Percentiles rank a stretch among this genome's conserved stretches.
Evolutionary conservation across 2,888 invertebrate species (phyloP).

Genomic region (Drosophila lacicola): DNA sequence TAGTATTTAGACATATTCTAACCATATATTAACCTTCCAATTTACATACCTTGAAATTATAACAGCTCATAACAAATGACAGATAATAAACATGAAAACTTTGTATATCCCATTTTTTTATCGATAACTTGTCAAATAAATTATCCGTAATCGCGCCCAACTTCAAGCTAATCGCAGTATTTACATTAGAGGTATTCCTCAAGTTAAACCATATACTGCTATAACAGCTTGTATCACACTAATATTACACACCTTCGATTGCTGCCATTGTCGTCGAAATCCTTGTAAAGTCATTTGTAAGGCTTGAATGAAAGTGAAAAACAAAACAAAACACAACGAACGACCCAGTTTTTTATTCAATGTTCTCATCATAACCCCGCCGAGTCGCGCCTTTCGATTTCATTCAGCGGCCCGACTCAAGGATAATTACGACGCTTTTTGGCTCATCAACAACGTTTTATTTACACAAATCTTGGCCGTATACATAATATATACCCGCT

Average conservation of each 20-base stretch:
- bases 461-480: conserved; percentile 71
- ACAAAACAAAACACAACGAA: conserved; percentile 10
- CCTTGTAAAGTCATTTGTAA: conserved; percentile 35
- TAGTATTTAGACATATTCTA: too few species aligned
- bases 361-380: conserved; percentile 17
- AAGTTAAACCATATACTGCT: neutral
- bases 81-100: too few species aligned
- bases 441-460: conserved; percentile 65
- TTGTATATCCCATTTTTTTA: too few species aligned
- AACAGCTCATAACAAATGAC: too few species aligned
- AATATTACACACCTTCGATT: neutral
- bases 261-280: conserved; percentile 9
- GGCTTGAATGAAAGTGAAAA: conserved; percentile 11
- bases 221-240: conserved; percentile 9
- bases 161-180: too few species aligned
- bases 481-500: conserved; percentile 24
- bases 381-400: conserved; percentile 19
- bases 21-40: too few species aligned
- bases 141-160: too few species aligned
- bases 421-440: conserved; percentile 43
- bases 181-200: too few species aligned
- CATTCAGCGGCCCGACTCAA: conserved; percentile 38
- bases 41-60: too few species aligned
- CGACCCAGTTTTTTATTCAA: conserved; percentile 48
- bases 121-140: too few species aligned